Base-by-base conservation (phyloP, 2,113 vertebrate genomes). In the Ceyx melanurus region DNA sequence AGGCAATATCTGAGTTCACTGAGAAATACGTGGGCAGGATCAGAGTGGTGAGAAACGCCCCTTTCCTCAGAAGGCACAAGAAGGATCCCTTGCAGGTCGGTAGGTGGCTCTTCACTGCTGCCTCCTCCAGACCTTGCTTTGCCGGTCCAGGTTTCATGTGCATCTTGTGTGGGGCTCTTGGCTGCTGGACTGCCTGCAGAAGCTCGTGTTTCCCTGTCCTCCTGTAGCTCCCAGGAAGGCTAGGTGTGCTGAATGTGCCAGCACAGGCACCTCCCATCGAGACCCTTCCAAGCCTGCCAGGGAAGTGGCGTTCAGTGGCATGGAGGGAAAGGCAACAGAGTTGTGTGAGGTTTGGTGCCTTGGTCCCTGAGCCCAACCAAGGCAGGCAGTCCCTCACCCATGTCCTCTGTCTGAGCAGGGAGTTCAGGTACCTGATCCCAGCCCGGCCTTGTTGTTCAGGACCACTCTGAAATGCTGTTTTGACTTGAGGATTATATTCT, bases 251-350 rank as follows among this genome's bases (percentile, higher is more conserved):
- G 51, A 51, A 14, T 1, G 0, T 82, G 81, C 57, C 3, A 3
- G 35, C 54, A 22, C 71, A 53, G 56, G 83, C 19, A 28, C 40
- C 53, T 53, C 15, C 22, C 2, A 2, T 14, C 0, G 0, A 65
- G 51, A 68, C 61, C 72, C 31, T 91, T 85, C 58, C 46, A 66
- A 9, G 28, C 37, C 61, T 40, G 40, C 37, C 53, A 13, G 78
- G 25, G 11, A 58, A 37, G 48, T 7, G 48, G 7, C 0, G 0
- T 14, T 57, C 33, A 1, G 31, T 7, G 57, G 29, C 0, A 0
- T 5, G 26, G 51, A 57, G 65, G 26, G 33, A 53, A 48, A 85
- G 56, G 58, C 48, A 66, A 58, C 18, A 31, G 68, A 35, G 25
- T 3, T 51, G 19, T 0, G 0, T 45, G 31, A 65, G 26, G 17